Conservation (phyloP, 2,797 vertebrate genomes). For the Takifugu ocellatus region DNA sequence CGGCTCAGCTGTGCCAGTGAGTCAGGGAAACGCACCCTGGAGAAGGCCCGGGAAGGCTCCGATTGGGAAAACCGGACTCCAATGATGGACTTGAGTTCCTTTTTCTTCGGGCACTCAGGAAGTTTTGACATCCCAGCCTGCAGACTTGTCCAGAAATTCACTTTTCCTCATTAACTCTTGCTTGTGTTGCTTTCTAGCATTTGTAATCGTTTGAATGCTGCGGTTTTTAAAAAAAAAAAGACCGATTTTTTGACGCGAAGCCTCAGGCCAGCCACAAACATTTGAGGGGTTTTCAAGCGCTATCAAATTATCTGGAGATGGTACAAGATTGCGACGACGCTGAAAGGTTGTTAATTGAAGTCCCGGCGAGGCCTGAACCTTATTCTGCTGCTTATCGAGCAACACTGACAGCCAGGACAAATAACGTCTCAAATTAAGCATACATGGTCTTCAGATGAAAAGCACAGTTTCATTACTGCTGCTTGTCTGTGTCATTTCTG, state of each 20-base stretch:
- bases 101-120: slow-evolving; percentile 41
- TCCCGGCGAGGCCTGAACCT: neutral
- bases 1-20: slow-evolving; percentile 72
- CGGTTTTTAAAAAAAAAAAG: slow-evolving; percentile 14
- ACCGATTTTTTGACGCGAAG: slow-evolving; percentile 44
- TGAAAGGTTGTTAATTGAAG: slow-evolving; percentile 44
- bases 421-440: no score
- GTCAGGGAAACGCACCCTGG: slow-evolving; percentile 69
- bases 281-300: slow-evolving; percentile 48
- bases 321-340: slow-evolving; percentile 38
- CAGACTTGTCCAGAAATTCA: no score
- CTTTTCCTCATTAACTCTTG: no score
- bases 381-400: neutral
- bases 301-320: slow-evolving; percentile 49
- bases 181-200: no score
- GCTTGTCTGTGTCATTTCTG: no score
- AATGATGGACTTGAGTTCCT: slow-evolving; percentile 51
- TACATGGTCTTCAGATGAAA: no score
- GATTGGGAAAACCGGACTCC: slow-evolving; percentile 40
- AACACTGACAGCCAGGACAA: no score
- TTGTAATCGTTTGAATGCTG: slow-evolving; percentile 46
- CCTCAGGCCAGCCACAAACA: slow-evolving; percentile 55
- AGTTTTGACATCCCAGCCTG: slow-evolving; percentile 20
- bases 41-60: slow-evolving; percentile 41
- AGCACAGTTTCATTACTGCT: no score